Percentiles rank a stretch among this genome's conserved stretches.
Evolutionary conservation across 2,797 vertebrate genomes (phyloP).

Genomic region (Sphaeramia orbicularis): DNA sequence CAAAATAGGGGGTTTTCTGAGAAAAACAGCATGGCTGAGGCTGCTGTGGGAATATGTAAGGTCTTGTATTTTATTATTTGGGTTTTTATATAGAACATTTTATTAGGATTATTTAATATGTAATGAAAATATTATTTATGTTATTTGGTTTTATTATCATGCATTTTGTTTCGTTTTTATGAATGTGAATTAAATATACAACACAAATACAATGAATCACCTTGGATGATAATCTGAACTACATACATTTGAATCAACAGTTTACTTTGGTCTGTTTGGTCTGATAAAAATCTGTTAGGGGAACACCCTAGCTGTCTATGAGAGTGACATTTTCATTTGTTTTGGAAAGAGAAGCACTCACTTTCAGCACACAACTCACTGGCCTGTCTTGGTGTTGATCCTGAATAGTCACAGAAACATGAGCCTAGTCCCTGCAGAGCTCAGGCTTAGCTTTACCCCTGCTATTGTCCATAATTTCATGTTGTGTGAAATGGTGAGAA

Average conservation of each 20-base stretch:
- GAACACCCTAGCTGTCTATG: slow-evolving; percentile 22
- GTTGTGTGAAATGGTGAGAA: slow-evolving; percentile 32
- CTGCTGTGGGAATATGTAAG: slow-evolving; percentile 6
- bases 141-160: too few relatives aligned
- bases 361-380: slow-evolving; percentile 50
- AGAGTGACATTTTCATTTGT: slow-evolving; percentile 56
- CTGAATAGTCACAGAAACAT: slow-evolving; percentile 78
- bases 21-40: slow-evolving; percentile 1
- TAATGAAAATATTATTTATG: too few relatives aligned
- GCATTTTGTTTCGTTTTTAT: too few relatives aligned
- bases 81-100: slow-evolving; percentile 7
- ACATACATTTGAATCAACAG: too few relatives aligned
- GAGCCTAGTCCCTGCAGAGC: slow-evolving; percentile 64
- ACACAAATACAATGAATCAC: too few relatives aligned
- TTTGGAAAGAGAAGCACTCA: slow-evolving; percentile 54
- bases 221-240: too few relatives aligned
- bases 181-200: too few relatives aligned
- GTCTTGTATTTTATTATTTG: slow-evolving; percentile 10
- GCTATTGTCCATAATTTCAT: slow-evolving; percentile 49
- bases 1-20: slow-evolving; percentile 3
- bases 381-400: slow-evolving; percentile 52
- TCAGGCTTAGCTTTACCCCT: slow-evolving; percentile 61
- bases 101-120: too few relatives aligned
- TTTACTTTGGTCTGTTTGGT: too few relatives aligned
- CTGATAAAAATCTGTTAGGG: background rate